Base-by-base conservation (phyloP, 1,140 invertebrate genomes). In the Trialeurodes vaporariorum region DNA sequence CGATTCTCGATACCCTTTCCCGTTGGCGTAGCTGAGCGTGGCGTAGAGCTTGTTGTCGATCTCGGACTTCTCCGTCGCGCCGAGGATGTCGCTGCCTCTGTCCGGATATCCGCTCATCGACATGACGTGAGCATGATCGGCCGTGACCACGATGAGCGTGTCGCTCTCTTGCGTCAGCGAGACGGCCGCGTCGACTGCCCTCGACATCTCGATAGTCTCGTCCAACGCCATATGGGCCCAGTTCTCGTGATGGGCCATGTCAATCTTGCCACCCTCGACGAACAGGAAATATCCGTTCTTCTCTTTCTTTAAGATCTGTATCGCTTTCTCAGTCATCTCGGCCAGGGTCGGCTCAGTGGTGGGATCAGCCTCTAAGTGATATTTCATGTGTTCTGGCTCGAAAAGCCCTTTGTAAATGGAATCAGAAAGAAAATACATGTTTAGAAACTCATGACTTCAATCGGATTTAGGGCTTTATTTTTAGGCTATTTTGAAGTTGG, bases 241-340 rank as follows among this genome's bases (percentile, higher is more conserved):
- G 64, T 81, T 84, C 61, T 83, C 80, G 71, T 90, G 88, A 74
- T 91, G 88, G 1, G 85, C 87, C 64, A 85, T 82, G 77, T 87
- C 84, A 11, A 86, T 85, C 23, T 72, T 71, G n/a, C 77, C 77
- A 78, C 85, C 87, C 83, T 89, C 87, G 34, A 87, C 84, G 72
- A 88, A 86, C 0, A 89, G 73, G 68, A 87, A 85, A 70, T 78
- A 88, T 21, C 92, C 92, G 59, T 88, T 84, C 0, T 78, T 66
- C 73, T 88, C 85, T 67, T 84, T 85, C 1, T 81, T 80, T 5
- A 95, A 77, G 1, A 94, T 80, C 70, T 87, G 80, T 21, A 96
- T 87, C 0, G 92, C 91, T 49, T 86, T 83, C 70, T 82, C 77
- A 0, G 89, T 91, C 91, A 95, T 93, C 76, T 94, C 89, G 25